Evolutionary conservation across 2,888 invertebrate species (phyloP).

Genomic region (Drosophila maculinotata): DNA sequence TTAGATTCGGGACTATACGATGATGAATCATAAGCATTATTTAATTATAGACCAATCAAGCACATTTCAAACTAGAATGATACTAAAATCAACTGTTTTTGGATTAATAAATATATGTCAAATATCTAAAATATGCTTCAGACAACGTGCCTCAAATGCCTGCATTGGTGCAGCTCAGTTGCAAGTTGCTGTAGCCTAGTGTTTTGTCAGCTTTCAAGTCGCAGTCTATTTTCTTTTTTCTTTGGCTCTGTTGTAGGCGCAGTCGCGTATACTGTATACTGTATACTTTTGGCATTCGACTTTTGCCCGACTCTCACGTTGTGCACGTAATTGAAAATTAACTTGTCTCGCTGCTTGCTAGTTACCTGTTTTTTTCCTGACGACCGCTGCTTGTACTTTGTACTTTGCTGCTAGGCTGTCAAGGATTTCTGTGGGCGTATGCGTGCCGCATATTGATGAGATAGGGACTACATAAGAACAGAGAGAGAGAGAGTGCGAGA

Average conservation of each 20-base stretch:
- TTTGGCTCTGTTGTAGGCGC: slow-evolving; percentile 30
- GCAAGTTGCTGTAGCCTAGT: slow-evolving; percentile 6
- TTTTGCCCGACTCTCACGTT: slow-evolving; percentile 51
- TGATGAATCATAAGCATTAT: no score
- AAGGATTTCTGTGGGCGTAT: slow-evolving; percentile 45
- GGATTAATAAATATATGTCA: no score
- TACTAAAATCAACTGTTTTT: no score
- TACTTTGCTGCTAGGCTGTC: slow-evolving; percentile 36
- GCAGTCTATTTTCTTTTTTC: slow-evolving; percentile 6
- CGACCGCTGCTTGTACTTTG: background rate
- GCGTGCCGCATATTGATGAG: slow-evolving; percentile 60
- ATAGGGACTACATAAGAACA: background rate
- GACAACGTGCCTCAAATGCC: background rate
- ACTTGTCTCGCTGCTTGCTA: slow-evolving; percentile 64
- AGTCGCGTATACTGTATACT: slow-evolving; percentile 18
- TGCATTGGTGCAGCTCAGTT: background rate
- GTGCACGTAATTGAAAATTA: slow-evolving; percentile 80
- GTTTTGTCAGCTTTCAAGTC: background rate
- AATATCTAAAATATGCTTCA: no score
- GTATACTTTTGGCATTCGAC: slow-evolving; percentile 36
- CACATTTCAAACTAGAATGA: no score
- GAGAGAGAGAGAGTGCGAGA: background rate
- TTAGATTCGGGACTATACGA: no score
- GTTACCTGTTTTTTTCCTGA: slow-evolving; percentile 22
- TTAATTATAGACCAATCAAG: no score